Conservation (phyloP, 2,113 vertebrate genomes). For the Hystrix cristata region DNA sequence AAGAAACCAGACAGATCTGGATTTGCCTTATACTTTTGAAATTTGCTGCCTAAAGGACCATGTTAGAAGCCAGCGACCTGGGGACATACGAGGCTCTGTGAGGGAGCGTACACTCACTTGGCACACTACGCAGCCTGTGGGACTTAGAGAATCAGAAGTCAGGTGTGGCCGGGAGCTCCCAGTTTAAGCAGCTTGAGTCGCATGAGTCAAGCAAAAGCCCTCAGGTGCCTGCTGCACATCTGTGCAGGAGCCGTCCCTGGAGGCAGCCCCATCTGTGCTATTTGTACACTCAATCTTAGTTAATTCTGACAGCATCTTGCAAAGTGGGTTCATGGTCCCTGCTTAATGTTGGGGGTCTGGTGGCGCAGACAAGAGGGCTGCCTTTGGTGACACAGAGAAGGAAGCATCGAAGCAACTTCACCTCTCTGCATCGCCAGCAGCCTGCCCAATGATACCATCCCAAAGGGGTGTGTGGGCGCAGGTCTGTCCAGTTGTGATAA, state of each 20-base stretch:
- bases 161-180: background rate
- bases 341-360: background rate
- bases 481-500: background rate
- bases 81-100: background rate
- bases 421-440: background rate
- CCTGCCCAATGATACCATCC: background rate
- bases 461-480: fast-evolving
- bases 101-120: background rate
- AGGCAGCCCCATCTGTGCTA: background rate
- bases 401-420: background rate
- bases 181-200: background rate
- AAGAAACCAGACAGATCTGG: background rate
- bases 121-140: background rate
- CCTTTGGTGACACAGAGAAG: background rate
- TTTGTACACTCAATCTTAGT: background rate
- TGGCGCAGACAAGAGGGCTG: background rate
- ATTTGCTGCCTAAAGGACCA: background rate
- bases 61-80: background rate
- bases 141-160: background rate
- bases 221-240: background rate
- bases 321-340: background rate
- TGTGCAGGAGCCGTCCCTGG: too few species aligned
- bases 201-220: background rate
- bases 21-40: background rate
- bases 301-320: background rate